These are phyloP conservation scores for Lithobates pipiens DNA, from an alignment of 2,797 vertebrate genomes.

Conservation along the genomic window DNA sequence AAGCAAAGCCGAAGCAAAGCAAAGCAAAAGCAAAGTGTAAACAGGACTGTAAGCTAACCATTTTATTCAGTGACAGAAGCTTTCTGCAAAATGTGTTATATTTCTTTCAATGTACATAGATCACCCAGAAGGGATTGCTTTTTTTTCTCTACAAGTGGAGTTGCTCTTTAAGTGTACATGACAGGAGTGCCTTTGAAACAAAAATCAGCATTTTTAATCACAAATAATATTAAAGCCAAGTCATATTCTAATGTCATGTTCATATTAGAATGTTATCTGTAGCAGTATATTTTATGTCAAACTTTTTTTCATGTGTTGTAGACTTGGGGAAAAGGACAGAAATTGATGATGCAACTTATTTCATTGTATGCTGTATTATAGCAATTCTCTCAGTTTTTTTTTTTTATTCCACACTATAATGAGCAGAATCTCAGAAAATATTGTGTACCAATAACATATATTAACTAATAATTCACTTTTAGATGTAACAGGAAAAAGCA, in stretches of 20 bases:
- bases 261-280: slow-evolving; percentile 26
- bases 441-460: slow-evolving; percentile 54
- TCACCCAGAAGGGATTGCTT: too few relatives aligned
- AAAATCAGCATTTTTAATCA: background rate
- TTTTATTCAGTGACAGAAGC: too few relatives aligned
- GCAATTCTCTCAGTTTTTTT: slow-evolving; percentile 33
- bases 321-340: slow-evolving; percentile 25
- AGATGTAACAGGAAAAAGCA: slow-evolving; percentile 55
- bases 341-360: slow-evolving; percentile 36
- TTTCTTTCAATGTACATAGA: too few relatives aligned
- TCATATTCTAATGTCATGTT: background rate
- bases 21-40: too few relatives aligned
- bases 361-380: slow-evolving; percentile 38
- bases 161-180: too few relatives aligned
- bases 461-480: slow-evolving; percentile 61
- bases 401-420: slow-evolving; percentile 18
- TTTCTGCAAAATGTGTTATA: too few relatives aligned
- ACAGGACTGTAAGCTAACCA: too few relatives aligned
- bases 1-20: too few relatives aligned
- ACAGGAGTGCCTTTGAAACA: too few relatives aligned
- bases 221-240: background rate
- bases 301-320: slow-evolving; percentile 7
- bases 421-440: slow-evolving; percentile 45
- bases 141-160: too few relatives aligned
- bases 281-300: slow-evolving; percentile 19